Percentiles rank a stretch among this genome's conserved stretches.
Evolutionary conservation across 2,113 vertebrate genomes (phyloP).

Genomic region (Bolborhynchus lineola): DNA sequence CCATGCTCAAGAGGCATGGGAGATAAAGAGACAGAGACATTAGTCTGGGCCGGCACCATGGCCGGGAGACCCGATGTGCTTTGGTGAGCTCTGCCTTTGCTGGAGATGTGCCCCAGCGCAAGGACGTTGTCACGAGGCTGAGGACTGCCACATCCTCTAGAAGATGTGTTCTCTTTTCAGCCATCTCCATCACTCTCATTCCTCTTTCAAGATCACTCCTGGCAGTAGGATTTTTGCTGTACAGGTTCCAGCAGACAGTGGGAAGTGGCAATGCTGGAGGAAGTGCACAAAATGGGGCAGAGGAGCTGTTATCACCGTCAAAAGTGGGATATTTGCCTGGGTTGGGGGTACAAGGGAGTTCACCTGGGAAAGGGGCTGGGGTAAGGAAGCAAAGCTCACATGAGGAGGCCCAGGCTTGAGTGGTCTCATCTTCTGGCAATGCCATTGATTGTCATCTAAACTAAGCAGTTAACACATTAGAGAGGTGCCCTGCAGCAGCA

Average conservation of each 20-base stretch:
- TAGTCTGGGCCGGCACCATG: not conserved
- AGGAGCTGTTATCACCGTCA: not conserved
- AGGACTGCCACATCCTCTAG: not conserved
- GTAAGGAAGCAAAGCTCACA: not conserved
- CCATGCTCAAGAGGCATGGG: slow-evolving; percentile 2
- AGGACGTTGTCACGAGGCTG: not conserved
- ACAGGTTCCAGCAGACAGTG: not conserved
- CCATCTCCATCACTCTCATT: not conserved
- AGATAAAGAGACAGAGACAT: not conserved
- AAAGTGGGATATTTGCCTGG: not conserved
- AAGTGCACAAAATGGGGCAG: not conserved
- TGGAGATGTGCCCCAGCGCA: not conserved
- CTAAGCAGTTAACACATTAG: not conserved
- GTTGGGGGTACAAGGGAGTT: not conserved
- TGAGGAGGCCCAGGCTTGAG: not conserved
- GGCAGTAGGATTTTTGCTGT: not conserved
- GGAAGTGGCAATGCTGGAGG: not conserved
- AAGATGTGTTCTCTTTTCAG: not conserved
- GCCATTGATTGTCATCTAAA: not conserved
- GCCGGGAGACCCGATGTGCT: not conserved
- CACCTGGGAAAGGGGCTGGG: not conserved
- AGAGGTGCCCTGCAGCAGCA: not conserved
- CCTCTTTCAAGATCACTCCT: rapidly evolving
- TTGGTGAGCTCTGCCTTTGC: not conserved
- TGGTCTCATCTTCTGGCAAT: not conserved